These are phyloP conservation scores for Phataginus tetradactyla DNA, from an alignment of 2,797 vertebrate species.

Conservation along the genomic window DNA sequence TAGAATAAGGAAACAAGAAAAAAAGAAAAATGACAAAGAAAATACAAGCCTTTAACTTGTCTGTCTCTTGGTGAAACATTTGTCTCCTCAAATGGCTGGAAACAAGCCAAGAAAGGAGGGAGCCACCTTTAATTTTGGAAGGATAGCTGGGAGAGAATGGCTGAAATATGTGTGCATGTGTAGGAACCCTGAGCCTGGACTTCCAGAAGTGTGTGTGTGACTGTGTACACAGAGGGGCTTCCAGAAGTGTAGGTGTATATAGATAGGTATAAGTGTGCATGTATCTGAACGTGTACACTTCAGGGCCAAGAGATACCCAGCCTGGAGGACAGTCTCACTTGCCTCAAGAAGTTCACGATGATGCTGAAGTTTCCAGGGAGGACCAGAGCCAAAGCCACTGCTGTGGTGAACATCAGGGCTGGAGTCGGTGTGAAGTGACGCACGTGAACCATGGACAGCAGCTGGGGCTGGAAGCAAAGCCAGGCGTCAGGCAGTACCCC, in stretches of 20 bases:
- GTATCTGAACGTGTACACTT: background rate
- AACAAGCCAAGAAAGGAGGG: background rate
- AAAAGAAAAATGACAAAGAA: background rate
- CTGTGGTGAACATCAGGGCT: conserved; percentile 92
- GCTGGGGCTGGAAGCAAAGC: conserved; percentile 88
- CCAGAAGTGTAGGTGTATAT: background rate
- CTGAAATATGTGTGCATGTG: background rate
- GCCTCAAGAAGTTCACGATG: conserved; percentile 94
- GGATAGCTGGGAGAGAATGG: background rate
- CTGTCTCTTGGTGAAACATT: background rate
- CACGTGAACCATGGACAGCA: conserved; percentile 93
- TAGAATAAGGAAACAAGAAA: background rate
- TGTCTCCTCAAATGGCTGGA: background rate
- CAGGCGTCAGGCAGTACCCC: conserved; percentile 47
- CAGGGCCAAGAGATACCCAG: no score
- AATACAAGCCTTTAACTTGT: background rate
- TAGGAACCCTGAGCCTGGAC: background rate
- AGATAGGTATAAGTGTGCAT: background rate
- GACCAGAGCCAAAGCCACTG: conserved; percentile 91
- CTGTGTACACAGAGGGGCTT: background rate
- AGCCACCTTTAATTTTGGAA: background rate
- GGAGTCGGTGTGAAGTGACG: conserved; percentile 90
- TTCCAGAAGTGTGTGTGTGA: background rate
- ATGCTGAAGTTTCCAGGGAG: conserved; percentile 91
- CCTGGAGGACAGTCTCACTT: background rate